Conservation (phyloP, 2,113 vertebrate species). For the Turnix velox region DNA sequence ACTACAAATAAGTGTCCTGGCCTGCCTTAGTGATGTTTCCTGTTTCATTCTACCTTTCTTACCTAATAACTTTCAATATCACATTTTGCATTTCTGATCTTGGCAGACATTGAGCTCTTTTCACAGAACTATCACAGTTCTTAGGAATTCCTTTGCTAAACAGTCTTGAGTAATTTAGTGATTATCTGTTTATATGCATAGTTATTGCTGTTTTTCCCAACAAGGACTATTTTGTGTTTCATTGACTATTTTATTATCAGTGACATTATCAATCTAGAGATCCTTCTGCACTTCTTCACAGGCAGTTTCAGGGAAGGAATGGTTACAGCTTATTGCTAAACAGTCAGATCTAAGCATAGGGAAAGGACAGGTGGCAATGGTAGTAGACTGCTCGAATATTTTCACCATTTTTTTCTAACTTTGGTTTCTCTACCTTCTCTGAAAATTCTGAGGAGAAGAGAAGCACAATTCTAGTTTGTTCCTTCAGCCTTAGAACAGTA, state of each 20-base stretch:
- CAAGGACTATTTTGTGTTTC: neutral
- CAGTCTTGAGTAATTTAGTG: neutral
- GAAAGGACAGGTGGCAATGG: neutral
- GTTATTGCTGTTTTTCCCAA: neutral
- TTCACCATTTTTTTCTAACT: neutral
- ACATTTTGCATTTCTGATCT: neutral
- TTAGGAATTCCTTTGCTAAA: neutral
- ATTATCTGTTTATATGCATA: neutral
- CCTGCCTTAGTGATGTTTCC: neutral
- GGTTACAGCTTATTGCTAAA: neutral
- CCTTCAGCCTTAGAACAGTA: neutral
- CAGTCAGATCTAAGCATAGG: neutral
- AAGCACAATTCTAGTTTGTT: neutral
- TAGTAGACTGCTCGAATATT: neutral
- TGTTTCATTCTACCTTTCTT: neutral
- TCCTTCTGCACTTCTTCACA: neutral
- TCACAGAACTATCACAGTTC: neutral
- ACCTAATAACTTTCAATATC: neutral
- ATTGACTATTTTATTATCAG: neutral
- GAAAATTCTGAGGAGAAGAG: neutral
- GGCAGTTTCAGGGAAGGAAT: neutral
- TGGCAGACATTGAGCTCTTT: rapidly evolving
- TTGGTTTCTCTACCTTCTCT: neutral
- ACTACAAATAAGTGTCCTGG: neutral
- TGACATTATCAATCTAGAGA: neutral